Percentiles rank a stretch among this genome's conserved stretches.
phyloP scores from a whole-genome alignment of 2,113 vertebrate genomes.

The Dasyurus viverrinus region DNA sequence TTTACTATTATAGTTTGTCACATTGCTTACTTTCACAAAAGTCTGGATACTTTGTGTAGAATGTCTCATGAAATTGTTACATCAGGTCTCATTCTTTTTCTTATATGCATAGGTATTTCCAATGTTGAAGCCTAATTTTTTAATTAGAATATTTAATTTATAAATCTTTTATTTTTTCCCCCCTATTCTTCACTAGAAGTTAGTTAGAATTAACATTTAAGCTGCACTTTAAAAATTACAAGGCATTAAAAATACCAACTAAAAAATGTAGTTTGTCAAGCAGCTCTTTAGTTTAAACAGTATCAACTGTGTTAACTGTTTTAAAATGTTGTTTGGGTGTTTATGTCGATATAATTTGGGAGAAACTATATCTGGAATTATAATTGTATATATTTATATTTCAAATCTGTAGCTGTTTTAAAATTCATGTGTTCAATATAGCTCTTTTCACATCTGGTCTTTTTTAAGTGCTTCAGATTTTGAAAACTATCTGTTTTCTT shows the following conservation, averaged over 20 bases:
- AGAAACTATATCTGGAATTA: background rate
- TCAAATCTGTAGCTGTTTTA: background rate
- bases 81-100: background rate
- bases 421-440: background rate
- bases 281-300: background rate
- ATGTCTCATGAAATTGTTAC: background rate
- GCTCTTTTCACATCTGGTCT: conserved; percentile 7
- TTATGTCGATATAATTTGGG: background rate
- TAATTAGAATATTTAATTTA: background rate
- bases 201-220: background rate
- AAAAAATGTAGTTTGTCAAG: conserved; percentile 19
- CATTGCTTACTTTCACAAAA: background rate
- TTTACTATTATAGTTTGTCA: background rate
- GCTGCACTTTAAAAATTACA: background rate
- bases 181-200: background rate
- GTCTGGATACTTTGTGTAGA: background rate
- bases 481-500: background rate
- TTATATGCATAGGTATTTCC: background rate
- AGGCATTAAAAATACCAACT: conserved; percentile 14
- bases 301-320: background rate
- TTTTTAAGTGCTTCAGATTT: conserved; percentile 6
- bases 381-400: conserved; percentile 3
- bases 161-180: background rate
- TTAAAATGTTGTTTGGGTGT: conserved; percentile 18
- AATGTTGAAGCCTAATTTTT: background rate